Evolutionary conservation across 2,113 vertebrate species (phyloP), one percentile per base, ranked within the genome.

Genomic region (Chascanopsetta lugubris): DNA sequence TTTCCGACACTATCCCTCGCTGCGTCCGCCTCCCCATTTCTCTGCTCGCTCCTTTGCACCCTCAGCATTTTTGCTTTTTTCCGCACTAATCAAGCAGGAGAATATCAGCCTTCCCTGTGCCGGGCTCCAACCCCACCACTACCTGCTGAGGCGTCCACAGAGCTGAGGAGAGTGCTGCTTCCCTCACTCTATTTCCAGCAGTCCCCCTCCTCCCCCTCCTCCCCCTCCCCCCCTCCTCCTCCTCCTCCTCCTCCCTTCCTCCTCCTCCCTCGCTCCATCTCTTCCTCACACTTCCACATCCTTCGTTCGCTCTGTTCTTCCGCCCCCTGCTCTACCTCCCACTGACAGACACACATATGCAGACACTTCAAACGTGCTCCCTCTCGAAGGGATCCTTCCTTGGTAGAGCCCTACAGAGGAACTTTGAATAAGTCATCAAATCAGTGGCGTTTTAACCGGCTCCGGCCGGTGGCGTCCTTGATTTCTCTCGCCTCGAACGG

Each of bases 351-450:
- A 60, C 48, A 72, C 46, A 45, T 38, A 77, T 54, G 61, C 73
- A 80, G 40, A 66, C 63, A 70, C 79, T 77, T 81, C 77, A 86
- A 88, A 69, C 70, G 68, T 45, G 61, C 29, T 65, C 29, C 67
- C 58, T 78, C 79, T 82, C 71, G 87, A 67, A 77, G 67, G 50
- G 21, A 51, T 27, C 64, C 46, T 57, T 27, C 64, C 46, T 57
- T 68, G 50, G 68, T 74, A 38, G 46, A 65, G 47, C 40, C 64
- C 69, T 59, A 63, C 12, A 60, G 60, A 80, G 72, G 43, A 75
- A 57, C 48, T 36, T 30, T 73, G 64, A 84, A 85, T 72, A 85
- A 80, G 64, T 69, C 70, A 79, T 72, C 71, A 82, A 68, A 80
- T 84, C 70, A 40, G 38, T 15, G 3, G 17, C 20, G 2, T 61